These are phyloP conservation scores for Chironomus tepperi DNA, from an alignment of 1,140 invertebrate species.

Conservation along the genomic window DNA sequence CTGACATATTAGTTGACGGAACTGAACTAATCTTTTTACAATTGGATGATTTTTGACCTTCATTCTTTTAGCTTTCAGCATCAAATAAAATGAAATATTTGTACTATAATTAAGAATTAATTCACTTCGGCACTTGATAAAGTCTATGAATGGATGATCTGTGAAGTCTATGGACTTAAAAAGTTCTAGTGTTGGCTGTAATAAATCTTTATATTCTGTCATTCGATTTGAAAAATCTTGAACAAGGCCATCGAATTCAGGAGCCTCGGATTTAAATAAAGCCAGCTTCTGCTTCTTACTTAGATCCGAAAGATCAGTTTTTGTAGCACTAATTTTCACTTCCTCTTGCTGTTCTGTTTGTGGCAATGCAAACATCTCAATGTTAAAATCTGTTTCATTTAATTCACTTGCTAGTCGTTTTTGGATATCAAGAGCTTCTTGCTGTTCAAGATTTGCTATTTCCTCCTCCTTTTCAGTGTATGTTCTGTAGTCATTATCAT, in stretches of 20 bases:
- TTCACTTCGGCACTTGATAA: constrained; percentile 60
- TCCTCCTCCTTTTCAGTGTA: constrained; percentile 62
- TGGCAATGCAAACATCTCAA: constrained; percentile 50
- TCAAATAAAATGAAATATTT: constrained; percentile 78
- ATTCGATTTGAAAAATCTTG: constrained; percentile 69
- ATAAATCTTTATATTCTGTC: constrained; percentile 49
- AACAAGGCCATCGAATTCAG: constrained; percentile 67
- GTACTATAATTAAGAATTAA: constrained; percentile 71
- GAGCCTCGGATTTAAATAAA: constrained; percentile 71
- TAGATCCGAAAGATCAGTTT: constrained; percentile 66
- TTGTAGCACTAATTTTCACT: constrained; percentile 47
- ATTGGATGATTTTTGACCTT: constrained; percentile 73
- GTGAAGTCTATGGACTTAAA: constrained; percentile 47
- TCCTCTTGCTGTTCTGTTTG: constrained; percentile 31
- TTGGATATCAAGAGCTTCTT: constrained; percentile 76
- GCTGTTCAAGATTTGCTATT: constrained; percentile 70
- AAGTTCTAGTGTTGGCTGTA: constrained; percentile 57
- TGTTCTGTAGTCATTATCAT: constrained; percentile 74
- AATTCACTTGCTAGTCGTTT: constrained; percentile 65
- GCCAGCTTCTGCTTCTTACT: constrained; percentile 63
- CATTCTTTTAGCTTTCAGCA: constrained; percentile 65
- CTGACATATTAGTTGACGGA: constrained; percentile 64
- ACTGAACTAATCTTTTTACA: constrained; percentile 70
- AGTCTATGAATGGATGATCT: constrained; percentile 41
- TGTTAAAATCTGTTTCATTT: constrained; percentile 69